These are phyloP conservation scores for Aelia acuminata DNA, from an alignment of 2,888 invertebrate species.

Conservation along the genomic window DNA sequence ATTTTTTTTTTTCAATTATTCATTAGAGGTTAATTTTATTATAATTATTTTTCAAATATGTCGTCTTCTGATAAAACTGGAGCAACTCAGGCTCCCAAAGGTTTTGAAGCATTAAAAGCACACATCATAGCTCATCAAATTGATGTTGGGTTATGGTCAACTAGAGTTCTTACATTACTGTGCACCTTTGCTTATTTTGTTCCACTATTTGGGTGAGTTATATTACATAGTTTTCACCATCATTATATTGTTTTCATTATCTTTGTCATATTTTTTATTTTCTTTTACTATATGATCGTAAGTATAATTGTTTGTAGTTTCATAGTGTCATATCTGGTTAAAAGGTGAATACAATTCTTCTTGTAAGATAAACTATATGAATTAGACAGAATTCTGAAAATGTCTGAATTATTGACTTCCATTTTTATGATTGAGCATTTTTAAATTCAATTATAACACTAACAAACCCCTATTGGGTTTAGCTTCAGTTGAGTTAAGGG, in stretches of 20 bases:
- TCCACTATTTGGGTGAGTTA: conserved; percentile 85
- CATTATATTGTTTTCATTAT: background rate
- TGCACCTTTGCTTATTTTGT: conserved; percentile 88
- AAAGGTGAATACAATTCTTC: no score
- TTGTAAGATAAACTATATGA: no score
- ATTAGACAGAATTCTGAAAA: no score
- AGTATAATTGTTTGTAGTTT: no score
- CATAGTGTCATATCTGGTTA: no score
- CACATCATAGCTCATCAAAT: conserved; percentile 87
- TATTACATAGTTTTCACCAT: background rate
- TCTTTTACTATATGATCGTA: background rate
- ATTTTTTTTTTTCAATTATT: background rate
- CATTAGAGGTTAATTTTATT: background rate
- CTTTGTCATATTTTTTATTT: background rate
- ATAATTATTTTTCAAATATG: background rate
- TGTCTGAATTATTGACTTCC: no score
- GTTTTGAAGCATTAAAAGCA: background rate
- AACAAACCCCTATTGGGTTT: no score
- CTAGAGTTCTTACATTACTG: conserved; percentile 85
- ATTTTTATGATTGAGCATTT: no score
- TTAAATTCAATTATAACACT: no score
- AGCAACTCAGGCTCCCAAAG: conserved; percentile 18
- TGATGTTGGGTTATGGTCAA: conserved; percentile 89
- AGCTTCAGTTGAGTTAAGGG: no score
- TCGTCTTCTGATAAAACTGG: conserved; percentile 12